phyloP scores from a whole-genome alignment of 2,113 vertebrate genomes.

The Neotoma lepida region DNA sequence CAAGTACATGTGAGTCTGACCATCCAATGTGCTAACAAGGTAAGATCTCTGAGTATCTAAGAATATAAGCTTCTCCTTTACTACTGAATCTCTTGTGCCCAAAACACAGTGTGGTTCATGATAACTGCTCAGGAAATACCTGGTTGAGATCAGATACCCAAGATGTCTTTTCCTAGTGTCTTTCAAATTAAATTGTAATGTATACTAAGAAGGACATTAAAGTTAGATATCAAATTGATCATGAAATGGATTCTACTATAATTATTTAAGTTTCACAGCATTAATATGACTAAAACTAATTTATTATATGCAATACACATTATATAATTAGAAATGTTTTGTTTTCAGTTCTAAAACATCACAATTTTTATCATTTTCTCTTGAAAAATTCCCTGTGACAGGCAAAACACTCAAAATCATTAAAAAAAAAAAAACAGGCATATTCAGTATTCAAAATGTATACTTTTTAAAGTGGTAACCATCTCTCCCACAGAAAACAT shows the following conservation, averaged over 20 bases:
- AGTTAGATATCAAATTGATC: conserved; percentile 32
- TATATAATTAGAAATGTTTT: conserved; percentile 59
- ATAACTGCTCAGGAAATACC: conserved; percentile 48
- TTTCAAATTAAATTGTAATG: conserved; percentile 44
- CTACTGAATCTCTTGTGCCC: conserved; percentile 37
- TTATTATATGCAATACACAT: conserved; percentile 18
- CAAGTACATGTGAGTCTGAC: conserved; percentile 67
- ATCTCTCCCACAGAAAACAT: conserved; percentile 40
- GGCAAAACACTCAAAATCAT: conserved; percentile 56
- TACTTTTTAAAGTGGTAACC: conserved; percentile 59
- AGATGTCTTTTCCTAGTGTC: neutral
- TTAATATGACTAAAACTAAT: conserved; percentile 31
- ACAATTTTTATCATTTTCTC: conserved; percentile 30
- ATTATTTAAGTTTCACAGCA: conserved; percentile 36
- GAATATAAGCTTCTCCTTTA: conserved; percentile 69
- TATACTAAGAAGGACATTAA: conserved; percentile 31
- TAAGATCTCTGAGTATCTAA: conserved; percentile 68
- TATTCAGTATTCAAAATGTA: conserved; percentile 49
- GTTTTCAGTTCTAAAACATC: conserved; percentile 46
- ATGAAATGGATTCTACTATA: conserved; percentile 46
- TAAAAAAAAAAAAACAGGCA: neutral
- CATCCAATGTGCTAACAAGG: conserved; percentile 56
- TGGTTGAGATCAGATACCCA: conserved; percentile 51
- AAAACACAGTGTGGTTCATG: conserved; percentile 22
- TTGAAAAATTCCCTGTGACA: conserved; percentile 37